These are phyloP conservation scores for Conus betulinus DNA, from an alignment of 1,140 invertebrate genomes.

Conservation along the genomic window DNA sequence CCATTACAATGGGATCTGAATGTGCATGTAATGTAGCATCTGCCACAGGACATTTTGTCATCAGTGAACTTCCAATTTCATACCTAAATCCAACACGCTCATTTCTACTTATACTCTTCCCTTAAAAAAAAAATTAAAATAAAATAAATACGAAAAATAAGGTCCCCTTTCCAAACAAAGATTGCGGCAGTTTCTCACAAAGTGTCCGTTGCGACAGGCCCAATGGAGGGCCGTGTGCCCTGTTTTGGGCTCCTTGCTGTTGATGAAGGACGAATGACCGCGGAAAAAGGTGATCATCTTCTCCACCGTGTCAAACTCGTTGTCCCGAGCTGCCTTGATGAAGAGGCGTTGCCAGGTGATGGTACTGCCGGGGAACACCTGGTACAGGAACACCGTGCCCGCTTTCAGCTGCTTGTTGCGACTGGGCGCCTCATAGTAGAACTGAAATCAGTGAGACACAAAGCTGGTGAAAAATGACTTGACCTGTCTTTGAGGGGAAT, in stretches of 20 bases:
- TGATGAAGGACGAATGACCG: conserved; percentile 68
- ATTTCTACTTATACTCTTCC: too few relatives aligned
- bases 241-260: conserved; percentile 68
- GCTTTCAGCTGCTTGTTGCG: conserved; percentile 70
- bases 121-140: too few relatives aligned
- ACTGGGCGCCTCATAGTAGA: conserved; percentile 70
- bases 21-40: too few relatives aligned
- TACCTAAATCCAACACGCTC: too few relatives aligned
- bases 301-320: conserved; percentile 69
- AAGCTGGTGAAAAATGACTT: neutral
- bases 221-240: conserved; percentile 72
- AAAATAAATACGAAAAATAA: too few relatives aligned
- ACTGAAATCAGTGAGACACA: conserved; percentile 44
- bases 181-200: conserved; percentile 55
- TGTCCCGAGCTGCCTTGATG: conserved; percentile 68
- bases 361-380: conserved; percentile 72
- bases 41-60: too few relatives aligned
- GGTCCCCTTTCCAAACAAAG: too few relatives aligned
- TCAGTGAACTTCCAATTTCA: too few relatives aligned
- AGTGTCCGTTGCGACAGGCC: conserved; percentile 68
- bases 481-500: neutral
- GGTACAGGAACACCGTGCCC: conserved; percentile 71
- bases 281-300: conserved; percentile 72
- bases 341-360: conserved; percentile 69
- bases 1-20: neutral